Evolutionary conservation across 2,888 invertebrate genomes (phyloP).

Genomic region (Stenodera caucasica): DNA sequence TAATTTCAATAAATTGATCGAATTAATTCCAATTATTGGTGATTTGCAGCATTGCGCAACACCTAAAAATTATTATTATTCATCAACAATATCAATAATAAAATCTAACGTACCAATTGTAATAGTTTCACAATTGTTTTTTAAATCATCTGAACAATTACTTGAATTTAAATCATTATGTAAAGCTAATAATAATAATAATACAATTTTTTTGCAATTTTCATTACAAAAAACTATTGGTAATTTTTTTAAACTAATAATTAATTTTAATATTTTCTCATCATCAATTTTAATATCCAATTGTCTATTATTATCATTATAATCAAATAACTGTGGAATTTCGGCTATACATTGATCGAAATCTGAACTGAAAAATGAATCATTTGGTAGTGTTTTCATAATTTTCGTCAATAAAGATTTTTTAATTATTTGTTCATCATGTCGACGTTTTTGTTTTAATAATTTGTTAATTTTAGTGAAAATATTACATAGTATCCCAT

Average conservation of each 20-base stretch:
- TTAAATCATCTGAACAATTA: constrained; percentile 19
- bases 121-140: constrained; percentile 30
- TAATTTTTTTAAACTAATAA: constrained; percentile 41
- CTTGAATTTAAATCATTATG: constrained; percentile 39
- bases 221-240: constrained; percentile 42
- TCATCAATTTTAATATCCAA: constrained; percentile 29
- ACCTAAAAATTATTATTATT: constrained; percentile 31
- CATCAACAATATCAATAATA: constrained; percentile 8
- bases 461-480: constrained; percentile 45
- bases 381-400: constrained; percentile 32
- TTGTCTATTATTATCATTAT: not conserved
- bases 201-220: constrained; percentile 37
- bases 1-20: constrained; percentile 30
- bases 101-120: constrained; percentile 41
- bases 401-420: constrained; percentile 36
- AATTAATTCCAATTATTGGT: constrained; percentile 31
- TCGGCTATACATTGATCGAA: constrained; percentile 3
- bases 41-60: constrained; percentile 39
- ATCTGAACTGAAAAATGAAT: constrained; percentile 26
- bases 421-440: constrained; percentile 27
- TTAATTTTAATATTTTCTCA: constrained; percentile 29
- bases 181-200: constrained; percentile 44
- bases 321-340: constrained; percentile 4
- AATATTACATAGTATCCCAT: constrained; percentile 36
- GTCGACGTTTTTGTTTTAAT: constrained; percentile 44